Evolutionary conservation across 2,888 invertebrate genomes (phyloP).

Genomic region (Anoncus sp.): DNA sequence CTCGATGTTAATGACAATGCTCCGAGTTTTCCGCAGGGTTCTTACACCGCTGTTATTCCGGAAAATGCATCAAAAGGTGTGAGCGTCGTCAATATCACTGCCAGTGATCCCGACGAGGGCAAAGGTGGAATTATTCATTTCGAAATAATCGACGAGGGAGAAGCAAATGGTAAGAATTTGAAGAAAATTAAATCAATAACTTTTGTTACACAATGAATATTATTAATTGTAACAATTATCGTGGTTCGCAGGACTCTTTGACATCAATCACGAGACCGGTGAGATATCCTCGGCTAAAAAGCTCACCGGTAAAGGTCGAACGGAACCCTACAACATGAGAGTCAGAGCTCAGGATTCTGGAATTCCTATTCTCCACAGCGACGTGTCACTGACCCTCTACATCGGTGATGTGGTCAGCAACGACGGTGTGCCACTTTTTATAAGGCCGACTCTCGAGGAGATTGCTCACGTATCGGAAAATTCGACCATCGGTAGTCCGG

Average conservation of each 20-base stretch:
- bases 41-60: slow-evolving; percentile 90
- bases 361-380: slow-evolving; percentile 85
- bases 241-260: slow-evolving; percentile 86
- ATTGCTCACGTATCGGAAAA: slow-evolving; percentile 90
- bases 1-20: slow-evolving; percentile 92
- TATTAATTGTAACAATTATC: neutral
- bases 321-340: slow-evolving; percentile 88
- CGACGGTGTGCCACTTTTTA: slow-evolving; percentile 91
- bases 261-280: slow-evolving; percentile 88
- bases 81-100: slow-evolving; percentile 88
- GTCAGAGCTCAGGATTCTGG: slow-evolving; percentile 90
- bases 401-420: slow-evolving; percentile 93
- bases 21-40: slow-evolving; percentile 87
- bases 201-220: neutral
- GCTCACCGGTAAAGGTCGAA: slow-evolving; percentile 90
- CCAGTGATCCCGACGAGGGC: slow-evolving; percentile 91
- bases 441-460: slow-evolving; percentile 89
- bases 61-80: slow-evolving; percentile 89
- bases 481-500: slow-evolving; percentile 89
- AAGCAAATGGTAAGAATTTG: slow-evolving; percentile 86
- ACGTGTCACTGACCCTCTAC: slow-evolving; percentile 87
- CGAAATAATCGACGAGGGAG: slow-evolving; percentile 90
- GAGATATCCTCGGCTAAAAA: slow-evolving; percentile 87
- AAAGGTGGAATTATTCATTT: slow-evolving; percentile 89
- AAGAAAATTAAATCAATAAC: neutral